Conservation (phyloP, 2,113 vertebrate species). For the Petromus typicus region DNA sequence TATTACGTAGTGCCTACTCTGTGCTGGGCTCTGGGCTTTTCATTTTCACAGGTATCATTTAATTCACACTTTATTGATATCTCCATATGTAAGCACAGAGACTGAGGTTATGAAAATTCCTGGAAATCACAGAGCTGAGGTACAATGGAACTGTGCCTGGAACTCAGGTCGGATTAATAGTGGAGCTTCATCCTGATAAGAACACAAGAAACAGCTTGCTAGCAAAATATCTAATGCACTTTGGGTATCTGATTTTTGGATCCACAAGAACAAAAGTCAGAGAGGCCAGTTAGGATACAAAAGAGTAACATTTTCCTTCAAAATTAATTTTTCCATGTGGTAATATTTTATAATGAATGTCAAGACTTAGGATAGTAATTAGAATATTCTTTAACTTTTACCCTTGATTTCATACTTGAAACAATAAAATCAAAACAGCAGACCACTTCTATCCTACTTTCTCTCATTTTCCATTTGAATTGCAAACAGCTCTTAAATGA, state of each 20-base stretch:
- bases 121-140: not conserved
- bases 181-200: not conserved
- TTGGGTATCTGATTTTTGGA: not conserved
- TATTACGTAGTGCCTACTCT: not conserved
- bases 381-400: not conserved
- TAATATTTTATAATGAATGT: not conserved
- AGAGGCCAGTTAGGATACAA: not conserved
- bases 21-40: not conserved
- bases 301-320: not conserved
- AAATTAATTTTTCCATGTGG: not conserved
- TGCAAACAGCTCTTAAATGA: not conserved
- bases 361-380: not conserved
- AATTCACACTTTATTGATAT: not conserved
- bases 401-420: constrained; percentile 1
- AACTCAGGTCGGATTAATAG: not conserved
- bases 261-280: not conserved
- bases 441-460: not conserved
- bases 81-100: not conserved
- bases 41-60: not conserved
- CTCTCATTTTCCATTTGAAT: not conserved
- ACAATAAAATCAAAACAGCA: not conserved
- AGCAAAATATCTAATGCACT: not conserved
- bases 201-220: not conserved
- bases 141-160: not conserved
- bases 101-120: not conserved